Conservation (phyloP, 2,797 vertebrate species). For the Macrochelys suwanniensis region DNA sequence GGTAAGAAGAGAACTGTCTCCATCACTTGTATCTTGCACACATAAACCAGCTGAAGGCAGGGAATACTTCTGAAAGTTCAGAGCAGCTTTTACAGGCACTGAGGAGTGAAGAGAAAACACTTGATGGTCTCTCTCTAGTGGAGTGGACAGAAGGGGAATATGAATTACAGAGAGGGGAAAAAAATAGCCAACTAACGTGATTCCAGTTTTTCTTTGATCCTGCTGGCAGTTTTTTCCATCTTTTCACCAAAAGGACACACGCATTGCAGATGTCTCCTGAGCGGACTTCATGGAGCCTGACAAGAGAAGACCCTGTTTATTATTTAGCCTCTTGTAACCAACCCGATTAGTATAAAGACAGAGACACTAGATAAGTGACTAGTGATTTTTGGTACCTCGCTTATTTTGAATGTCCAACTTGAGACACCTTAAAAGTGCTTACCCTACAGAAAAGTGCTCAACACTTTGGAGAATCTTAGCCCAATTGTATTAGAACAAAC, state of each 20-base stretch:
- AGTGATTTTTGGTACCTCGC: neutral
- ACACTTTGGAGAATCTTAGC: neutral
- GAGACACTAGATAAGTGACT: neutral
- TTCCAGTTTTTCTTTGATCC: slow-evolving; percentile 99
- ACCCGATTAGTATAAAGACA: neutral
- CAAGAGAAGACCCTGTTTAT: slow-evolving; percentile 34
- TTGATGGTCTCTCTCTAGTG: neutral
- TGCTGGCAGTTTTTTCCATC: slow-evolving; percentile 98
- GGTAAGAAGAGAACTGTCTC: slow-evolving; percentile 25
- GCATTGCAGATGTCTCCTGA: slow-evolving; percentile 99
- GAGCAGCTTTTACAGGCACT: slow-evolving; percentile 22
- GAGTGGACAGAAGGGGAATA: neutral
- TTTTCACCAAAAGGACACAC: slow-evolving; percentile 97
- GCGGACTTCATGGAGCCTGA: slow-evolving; percentile 92
- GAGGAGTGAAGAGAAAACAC: neutral
- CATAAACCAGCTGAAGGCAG: neutral
- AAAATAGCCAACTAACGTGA: slow-evolving; percentile 85
- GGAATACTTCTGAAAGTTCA: neutral
- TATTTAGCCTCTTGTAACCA: neutral
- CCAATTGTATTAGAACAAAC: neutral
- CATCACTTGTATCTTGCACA: neutral
- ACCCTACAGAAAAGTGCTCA: neutral
- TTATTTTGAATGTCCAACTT: neutral
- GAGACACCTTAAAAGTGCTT: neutral
- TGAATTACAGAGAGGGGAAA: neutral